Percentiles rank a stretch among this genome's conserved stretches.
Conservation (phyloP, 2,113 vertebrate species). For the Phylloscopus trochilus region DNA sequence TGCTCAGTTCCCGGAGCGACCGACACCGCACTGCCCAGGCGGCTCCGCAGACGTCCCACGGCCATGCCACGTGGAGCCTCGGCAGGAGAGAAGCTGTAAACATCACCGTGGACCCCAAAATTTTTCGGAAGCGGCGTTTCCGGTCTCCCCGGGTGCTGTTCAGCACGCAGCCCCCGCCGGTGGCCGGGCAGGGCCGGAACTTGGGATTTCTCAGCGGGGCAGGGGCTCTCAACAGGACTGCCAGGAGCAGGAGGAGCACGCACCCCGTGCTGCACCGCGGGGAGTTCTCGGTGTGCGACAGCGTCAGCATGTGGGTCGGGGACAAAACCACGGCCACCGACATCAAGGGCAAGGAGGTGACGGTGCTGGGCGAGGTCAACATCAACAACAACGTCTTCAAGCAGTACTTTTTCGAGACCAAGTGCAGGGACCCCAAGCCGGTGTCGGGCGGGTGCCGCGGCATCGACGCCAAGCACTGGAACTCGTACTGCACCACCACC, state of each 20-base stretch:
- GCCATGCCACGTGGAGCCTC: neutral
- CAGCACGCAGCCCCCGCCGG: conserved; percentile 82
- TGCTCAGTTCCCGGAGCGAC: conserved; percentile 63
- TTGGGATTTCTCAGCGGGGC: conserved; percentile 50
- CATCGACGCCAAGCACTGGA: conserved; percentile 95
- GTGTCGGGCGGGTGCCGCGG: conserved; percentile 87
- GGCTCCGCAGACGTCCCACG: conserved; percentile 64
- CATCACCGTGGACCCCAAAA: conserved; percentile 87
- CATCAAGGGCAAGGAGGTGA: conserved; percentile 92
- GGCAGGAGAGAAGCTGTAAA: conserved; percentile 65
- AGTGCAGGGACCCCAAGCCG: conserved; percentile 82
- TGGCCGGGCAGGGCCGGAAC: conserved; percentile 61
- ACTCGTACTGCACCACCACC: conserved; percentile 97
- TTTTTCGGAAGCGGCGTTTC: conserved; percentile 86
- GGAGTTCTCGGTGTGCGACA: conserved; percentile 96
- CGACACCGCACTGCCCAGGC: conserved; percentile 59
- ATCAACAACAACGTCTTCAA: conserved; percentile 91
- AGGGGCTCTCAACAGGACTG: conserved; percentile 70
- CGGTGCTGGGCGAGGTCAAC: conserved; percentile 88
- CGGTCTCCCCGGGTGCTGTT: conserved; percentile 90
- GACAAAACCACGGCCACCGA: conserved; percentile 93
- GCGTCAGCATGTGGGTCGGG: conserved; percentile 89
- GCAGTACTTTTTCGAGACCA: conserved; percentile 97
- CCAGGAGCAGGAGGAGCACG: conserved; percentile 76
- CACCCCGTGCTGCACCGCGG: conserved; percentile 87